Evolutionary conservation across 37 sponge, comb jelly and placozoan genomes (phyloP), one percentile per base, ranked within the genome.

Genomic region (Oopsacas minuta): DNA sequence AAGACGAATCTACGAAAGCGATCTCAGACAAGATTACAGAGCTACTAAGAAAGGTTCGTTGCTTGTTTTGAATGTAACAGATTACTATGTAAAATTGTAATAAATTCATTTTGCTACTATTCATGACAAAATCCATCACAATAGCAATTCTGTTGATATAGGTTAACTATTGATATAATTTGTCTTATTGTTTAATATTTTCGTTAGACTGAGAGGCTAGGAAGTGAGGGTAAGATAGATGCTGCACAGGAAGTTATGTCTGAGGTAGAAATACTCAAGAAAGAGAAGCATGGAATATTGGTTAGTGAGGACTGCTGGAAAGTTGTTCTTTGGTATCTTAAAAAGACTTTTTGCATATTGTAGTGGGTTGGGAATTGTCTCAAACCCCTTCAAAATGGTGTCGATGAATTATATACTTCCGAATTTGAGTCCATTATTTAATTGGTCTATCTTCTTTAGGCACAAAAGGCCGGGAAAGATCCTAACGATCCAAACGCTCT

Each of bases 241-340:
- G 93, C 91, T 37, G 94, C 97, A 17, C 94, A 92, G 37, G 89
- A 85, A 15, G 37, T 94, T 52, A 92, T 94, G 89, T 38, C 15
- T 35, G 82, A 87, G 28, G 85, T 92, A 17, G 97, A 97, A 42
- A 81, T 88, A 10, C 86, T 97, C 61, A 96, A 94, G 87, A 91
- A 39, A 81, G 94, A 96, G 82, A 88, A 88, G 37, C 90, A 32
- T 20, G 22, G 22, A 5, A 10, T 61, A 3, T 32, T 61, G 75
- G 75, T 61, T 20, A 10, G 75, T 46, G 51, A n/a, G n/a, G n/a
- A n/a, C n/a, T n/a, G n/a, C 49, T 15, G 49, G 49, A 17, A 17
- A 42, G 49, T 15, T 42, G 49, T 42, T 17, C 49, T n/a, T n/a
- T n/a, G n/a, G n/a, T n/a, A n/a, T n/a, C n/a, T n/a, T n/a, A n/a